Conservation (phyloP, 2,888 invertebrate species). For the Cecidostiba fungosa region DNA sequence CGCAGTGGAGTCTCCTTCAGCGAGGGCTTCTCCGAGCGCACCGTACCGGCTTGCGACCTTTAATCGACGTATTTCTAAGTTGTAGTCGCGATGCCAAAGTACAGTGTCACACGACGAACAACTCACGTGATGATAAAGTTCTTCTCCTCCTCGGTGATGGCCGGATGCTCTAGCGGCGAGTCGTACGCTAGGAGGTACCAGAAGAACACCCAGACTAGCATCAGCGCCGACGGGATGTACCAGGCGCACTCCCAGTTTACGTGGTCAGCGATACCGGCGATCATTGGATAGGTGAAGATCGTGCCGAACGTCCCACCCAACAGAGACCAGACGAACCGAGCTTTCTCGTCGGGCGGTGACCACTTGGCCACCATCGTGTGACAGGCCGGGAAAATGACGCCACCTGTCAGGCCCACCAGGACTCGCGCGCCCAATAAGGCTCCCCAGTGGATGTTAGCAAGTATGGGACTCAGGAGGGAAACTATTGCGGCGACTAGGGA, state of each 20-base stretch:
- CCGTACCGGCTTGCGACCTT: conserved; percentile 80
- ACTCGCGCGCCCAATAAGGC: conserved; percentile 68
- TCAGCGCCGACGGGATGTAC: conserved; percentile 84
- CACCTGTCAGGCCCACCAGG: conserved; percentile 78
- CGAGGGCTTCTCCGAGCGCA: conserved; percentile 66
- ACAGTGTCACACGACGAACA: conserved; percentile 52
- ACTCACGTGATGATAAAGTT: conserved; percentile 82
- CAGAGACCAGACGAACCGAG: conserved; percentile 87
- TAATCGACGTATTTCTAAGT: conserved; percentile 61
- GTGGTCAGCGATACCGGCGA: conserved; percentile 84
- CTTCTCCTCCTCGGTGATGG: conserved; percentile 84
- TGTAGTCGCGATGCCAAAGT: no score
- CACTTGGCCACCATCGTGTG: conserved; percentile 87
- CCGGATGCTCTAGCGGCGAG: conserved; percentile 84
- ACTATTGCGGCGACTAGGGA: conserved; percentile 69
- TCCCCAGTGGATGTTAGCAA: conserved; percentile 73
- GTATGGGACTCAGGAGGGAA: conserved; percentile 70
- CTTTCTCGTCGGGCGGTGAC: conserved; percentile 89
- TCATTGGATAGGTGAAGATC: conserved; percentile 86
- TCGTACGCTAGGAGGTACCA: conserved; percentile 86
- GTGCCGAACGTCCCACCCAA: conserved; percentile 89
- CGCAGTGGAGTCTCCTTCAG: conserved; percentile 84
- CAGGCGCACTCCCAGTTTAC: conserved; percentile 87
- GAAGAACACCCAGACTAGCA: conserved; percentile 82
- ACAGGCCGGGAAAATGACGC: conserved; percentile 84